Conservation (phyloP, 2,113 vertebrate species). For the Plectropomus leopardus region DNA sequence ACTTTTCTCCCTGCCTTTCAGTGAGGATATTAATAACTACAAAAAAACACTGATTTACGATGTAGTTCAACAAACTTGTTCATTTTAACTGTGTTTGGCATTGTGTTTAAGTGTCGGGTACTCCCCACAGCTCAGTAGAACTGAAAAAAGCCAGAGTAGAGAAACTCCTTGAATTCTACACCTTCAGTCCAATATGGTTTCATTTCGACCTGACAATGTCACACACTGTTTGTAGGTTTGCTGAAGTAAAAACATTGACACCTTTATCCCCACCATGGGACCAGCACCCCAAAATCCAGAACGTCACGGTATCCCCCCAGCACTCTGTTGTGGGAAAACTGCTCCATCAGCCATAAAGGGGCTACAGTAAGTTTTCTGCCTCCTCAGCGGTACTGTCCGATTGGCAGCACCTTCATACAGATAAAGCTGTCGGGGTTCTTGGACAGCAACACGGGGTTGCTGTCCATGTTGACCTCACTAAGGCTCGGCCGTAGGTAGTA, state of each 20-base stretch:
- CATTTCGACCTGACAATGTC: constrained; percentile 58
- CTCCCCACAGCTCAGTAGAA: neutral
- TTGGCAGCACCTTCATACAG: constrained; percentile 92
- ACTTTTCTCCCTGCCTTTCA: neutral
- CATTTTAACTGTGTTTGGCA: no score
- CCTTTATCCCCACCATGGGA: constrained; percentile 24
- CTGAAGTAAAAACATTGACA: constrained; percentile 43
- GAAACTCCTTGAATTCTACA: constrained; percentile 13
- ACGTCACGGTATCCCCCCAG: constrained; percentile 23
- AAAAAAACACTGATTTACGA: constrained; percentile 12
- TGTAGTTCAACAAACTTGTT: neutral
- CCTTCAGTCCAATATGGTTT: constrained; percentile 45
- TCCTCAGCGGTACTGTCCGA: constrained; percentile 91
- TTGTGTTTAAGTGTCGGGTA: neutral
- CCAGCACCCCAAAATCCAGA: constrained; percentile 49
- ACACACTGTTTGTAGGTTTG: constrained; percentile 52
- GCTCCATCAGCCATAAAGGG: constrained; percentile 23
- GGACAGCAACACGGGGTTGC: constrained; percentile 92
- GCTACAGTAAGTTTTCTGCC: constrained; percentile 38
- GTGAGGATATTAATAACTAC: neutral
- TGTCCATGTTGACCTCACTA: constrained; percentile 93
- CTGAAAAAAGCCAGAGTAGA: neutral
- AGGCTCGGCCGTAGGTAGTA: constrained; percentile 91
- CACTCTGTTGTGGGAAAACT: constrained; percentile 40
- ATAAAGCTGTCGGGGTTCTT: constrained; percentile 94